Evolutionary conservation across 1,140 invertebrate genomes (phyloP), one percentile per base, ranked within the genome.

Genomic region (Drosophila erecta): DNA sequence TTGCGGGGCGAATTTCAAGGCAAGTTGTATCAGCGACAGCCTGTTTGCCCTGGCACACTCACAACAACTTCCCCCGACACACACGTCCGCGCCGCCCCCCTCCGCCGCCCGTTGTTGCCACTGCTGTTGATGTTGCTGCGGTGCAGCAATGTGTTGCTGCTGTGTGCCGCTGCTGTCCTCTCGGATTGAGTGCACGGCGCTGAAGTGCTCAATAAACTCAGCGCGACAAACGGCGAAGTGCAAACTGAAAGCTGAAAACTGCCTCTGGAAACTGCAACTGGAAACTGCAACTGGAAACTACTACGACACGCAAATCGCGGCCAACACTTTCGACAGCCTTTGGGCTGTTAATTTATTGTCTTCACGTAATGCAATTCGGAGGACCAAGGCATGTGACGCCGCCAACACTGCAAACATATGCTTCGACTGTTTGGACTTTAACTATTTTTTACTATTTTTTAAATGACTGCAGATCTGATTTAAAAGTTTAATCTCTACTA

Each of bases 121-220:
- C 40, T 41, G 38, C 8, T 44, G 37, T 37, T 54, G 37, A 20
- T 53, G 64, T 69, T 56, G 44, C 30, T 46, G 61, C 44, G 40
- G 79, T 77, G 41, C 24, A 15, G 33, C 57, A 14, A 38, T 60
- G 20, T 46, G 51, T 57, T 60, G 57, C 38, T 49, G 58, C 10
- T 47, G 55, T 33, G 58, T 62, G 14, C 12, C 30, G 62, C 37
- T 27, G 65, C 50, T 38, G 64, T 70, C 66, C 66, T 43, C 15
- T 70, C 37, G 64, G 57, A 84, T 84, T 84, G 80, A 71, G 80
- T 84, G 71, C 43, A 50, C 41, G 66, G 35, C 76, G 64, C 73
- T 84, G 72, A 77, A 84, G 81, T 85, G 81, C 81, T 84, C 81
- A 80, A 84, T 85, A 85, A 84, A 84, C 81, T 65, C 66, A 61